Percentiles rank a stretch among this genome's conserved stretches.
Evolutionary conservation across 2,888 invertebrate species (phyloP).

Genomic region (Cylloceria caligata): DNA sequence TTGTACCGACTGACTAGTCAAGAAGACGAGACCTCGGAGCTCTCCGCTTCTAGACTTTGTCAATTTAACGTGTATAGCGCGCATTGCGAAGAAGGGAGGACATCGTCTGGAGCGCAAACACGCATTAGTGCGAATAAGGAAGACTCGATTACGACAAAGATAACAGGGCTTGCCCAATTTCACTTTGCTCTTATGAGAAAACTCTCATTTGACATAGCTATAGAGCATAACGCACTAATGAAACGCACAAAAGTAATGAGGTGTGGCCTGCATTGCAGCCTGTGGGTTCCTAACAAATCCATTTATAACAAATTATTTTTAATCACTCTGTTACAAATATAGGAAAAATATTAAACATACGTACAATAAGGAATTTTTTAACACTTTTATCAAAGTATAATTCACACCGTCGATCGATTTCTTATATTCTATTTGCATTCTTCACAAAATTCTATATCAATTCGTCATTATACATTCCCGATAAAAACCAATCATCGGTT

Average conservation of each 20-base stretch:
- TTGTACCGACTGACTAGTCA: slow-evolving; percentile 75
- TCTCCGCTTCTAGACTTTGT: slow-evolving; percentile 51
- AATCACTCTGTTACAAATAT: too few species aligned
- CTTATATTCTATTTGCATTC: too few species aligned
- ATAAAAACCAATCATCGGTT: too few species aligned
- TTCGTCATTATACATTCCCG: too few species aligned
- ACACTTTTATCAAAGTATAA: too few species aligned
- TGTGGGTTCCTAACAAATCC: too few species aligned
- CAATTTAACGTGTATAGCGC: slow-evolving; percentile 42
- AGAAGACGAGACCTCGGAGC: slow-evolving; percentile 35
- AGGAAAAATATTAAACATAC: too few species aligned
- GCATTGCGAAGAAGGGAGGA: slow-evolving; percentile 23
- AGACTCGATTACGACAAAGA: slow-evolving; percentile 6
- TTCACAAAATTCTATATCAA: too few species aligned
- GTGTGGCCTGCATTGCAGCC: too few species aligned
- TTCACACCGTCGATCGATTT: too few species aligned
- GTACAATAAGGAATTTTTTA: too few species aligned
- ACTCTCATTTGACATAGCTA: background rate
- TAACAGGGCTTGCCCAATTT: slow-evolving; percentile 5
- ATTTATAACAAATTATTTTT: too few species aligned
- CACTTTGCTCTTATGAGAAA: background rate
- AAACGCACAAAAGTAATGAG: background rate
- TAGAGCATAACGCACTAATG: background rate
- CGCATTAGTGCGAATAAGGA: slow-evolving; percentile 15
- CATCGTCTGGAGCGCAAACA: slow-evolving; percentile 1